Evolutionary conservation across 2,888 invertebrate species (phyloP).

Genomic region (Hirtodrosophila histrioides): DNA sequence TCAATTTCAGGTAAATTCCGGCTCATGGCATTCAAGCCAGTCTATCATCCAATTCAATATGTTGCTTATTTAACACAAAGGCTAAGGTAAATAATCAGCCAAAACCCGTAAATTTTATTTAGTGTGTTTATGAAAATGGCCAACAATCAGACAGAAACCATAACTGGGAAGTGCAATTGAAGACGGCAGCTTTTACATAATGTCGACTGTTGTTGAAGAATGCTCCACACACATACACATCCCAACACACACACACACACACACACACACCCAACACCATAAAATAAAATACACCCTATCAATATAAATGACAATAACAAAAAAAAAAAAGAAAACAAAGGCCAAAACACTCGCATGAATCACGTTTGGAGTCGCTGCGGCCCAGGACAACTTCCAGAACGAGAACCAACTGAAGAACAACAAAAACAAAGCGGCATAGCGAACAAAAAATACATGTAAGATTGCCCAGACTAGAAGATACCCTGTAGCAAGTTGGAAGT

Average conservation of each 20-base stretch:
- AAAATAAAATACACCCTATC: slow-evolving; percentile 79
- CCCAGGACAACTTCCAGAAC: slow-evolving; percentile 42
- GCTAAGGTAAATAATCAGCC: slow-evolving; percentile 55
- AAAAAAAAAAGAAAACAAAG: slow-evolving; percentile 33
- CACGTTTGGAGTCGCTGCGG: slow-evolving; percentile 60
- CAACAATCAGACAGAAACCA: slow-evolving; percentile 78
- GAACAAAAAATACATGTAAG: slow-evolving; percentile 30
- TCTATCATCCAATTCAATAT: slow-evolving; percentile 20
- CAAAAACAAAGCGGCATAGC: slow-evolving; percentile 23
- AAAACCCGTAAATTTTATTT: slow-evolving; percentile 53
- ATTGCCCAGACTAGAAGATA: slow-evolving; percentile 2
- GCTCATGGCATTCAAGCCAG: not conserved
- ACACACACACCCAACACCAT: slow-evolving; percentile 36
- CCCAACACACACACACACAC: slow-evolving; percentile 15
- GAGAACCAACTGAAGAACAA: slow-evolving; percentile 20
- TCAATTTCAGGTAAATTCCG: slow-evolving; percentile 20
- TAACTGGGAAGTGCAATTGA: slow-evolving; percentile 51
- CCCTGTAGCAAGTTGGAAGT: too few species aligned
- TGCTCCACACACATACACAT: slow-evolving; percentile 13
- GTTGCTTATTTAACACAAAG: slow-evolving; percentile 38
- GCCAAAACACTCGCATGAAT: slow-evolving; percentile 66
- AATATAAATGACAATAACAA: slow-evolving; percentile 71
- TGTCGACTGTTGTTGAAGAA: slow-evolving; percentile 24
- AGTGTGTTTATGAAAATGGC: slow-evolving; percentile 66
- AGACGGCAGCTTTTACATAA: slow-evolving; percentile 56